Evolutionary conservation across 2,113 vertebrate species (phyloP).

Genomic region (Heterocephalus glaber): DNA sequence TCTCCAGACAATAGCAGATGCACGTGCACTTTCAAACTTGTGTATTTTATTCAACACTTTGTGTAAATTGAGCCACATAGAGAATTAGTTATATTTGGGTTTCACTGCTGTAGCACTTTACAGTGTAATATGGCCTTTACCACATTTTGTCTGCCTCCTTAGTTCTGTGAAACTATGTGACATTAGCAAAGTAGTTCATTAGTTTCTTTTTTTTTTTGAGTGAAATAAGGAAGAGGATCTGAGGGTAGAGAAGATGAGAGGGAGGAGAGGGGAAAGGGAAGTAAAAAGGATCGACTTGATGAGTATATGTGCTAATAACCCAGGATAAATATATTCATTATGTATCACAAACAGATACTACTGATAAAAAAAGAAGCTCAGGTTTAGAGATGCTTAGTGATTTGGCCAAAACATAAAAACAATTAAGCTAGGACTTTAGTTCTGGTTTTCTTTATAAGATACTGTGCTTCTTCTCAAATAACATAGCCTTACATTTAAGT

Average conservation of each 20-base stretch:
- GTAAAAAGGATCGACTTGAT: not conserved
- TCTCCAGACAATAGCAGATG: not conserved
- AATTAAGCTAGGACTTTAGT: not conserved
- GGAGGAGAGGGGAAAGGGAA: not conserved
- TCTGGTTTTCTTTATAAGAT: not conserved
- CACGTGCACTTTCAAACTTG: rapidly evolving
- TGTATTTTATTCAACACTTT: not conserved
- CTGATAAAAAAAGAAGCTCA: not conserved
- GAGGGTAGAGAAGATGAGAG: not conserved
- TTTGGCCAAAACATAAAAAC: not conserved
- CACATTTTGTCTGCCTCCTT: not conserved
- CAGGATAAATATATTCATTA: not conserved
- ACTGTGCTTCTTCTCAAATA: not conserved
- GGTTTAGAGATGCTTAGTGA: not conserved
- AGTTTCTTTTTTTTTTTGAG: not conserved
- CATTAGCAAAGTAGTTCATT: not conserved
- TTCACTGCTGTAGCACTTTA: not conserved
- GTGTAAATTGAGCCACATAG: not conserved
- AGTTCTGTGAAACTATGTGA: not conserved
- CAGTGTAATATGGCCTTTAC: not conserved
- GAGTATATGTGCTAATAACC: not conserved
- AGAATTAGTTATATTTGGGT: not conserved
- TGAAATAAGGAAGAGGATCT: not conserved
- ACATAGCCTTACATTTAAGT: not conserved
- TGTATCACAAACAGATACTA: not conserved